Evolutionary conservation across 2,888 invertebrate genomes (phyloP), one percentile per base, ranked within the genome.

Genomic region (Drosophila atroscutellata): DNA sequence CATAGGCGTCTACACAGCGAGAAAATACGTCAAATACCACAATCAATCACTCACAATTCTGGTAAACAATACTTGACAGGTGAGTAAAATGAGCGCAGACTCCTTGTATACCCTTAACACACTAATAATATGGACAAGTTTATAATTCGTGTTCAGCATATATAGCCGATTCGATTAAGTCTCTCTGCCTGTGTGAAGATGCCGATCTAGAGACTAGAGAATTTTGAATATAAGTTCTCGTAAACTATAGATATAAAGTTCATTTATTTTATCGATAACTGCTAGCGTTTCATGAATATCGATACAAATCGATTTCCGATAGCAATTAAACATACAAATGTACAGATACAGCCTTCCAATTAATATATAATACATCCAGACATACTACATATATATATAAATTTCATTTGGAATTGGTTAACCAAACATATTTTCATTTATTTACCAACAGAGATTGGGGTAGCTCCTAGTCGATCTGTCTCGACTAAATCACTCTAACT

Each of bases 1-100:
- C 49, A 45, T 56, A 51, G 37, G 51, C 51, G n/a, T 30, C 15
- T 26, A 24, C 26, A 24, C 55, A 26, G 55, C 26, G n/a, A 26
- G 55, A 55, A 55, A 51, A 32, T 8, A 9, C 9, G 9, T 18
- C 45, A 4, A n/a, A n/a, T 24, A 15, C 45, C 20, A 45, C 45
- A 45, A 24, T 45, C 26, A 26, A 26, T 24, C 26, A 49, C 49
- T 49, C 26, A 3, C 49, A 18, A 26, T 9, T 18, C 5, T 1
- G 9, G 26, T 1, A 18, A 18, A 26, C 47, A 49, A 26, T 26
- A 18, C 18, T 18, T 24, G 26, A 26, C 47, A 47, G 4, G 18
- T 47, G 42, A 13, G 13, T 20, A 20, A 20, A 20, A 20, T 45
- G 7, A 20, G 3, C 7, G 13, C 20, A 24, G 20, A 15, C 45